Conservation (phyloP, 2,888 invertebrate genomes). For the Conomelus anceps region DNA sequence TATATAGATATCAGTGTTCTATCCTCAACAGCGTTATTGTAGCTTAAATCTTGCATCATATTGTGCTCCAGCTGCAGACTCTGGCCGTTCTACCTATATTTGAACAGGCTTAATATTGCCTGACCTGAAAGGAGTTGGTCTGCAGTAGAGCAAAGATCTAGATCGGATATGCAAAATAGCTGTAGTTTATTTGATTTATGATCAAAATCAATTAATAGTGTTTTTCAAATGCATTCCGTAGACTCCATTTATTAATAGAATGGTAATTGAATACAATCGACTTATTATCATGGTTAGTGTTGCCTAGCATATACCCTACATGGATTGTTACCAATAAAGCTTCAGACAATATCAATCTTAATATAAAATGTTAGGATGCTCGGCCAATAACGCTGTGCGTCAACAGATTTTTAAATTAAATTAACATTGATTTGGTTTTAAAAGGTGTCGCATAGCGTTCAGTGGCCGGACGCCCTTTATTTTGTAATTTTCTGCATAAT, state of each 20-base stretch:
- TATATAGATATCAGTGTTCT: neutral
- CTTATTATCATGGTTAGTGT: neutral
- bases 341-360: no score
- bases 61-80: neutral
- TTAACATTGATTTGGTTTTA: no score
- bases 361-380: no score
- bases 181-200: neutral
- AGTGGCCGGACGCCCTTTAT: no score
- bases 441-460: no score
- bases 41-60: neutral
- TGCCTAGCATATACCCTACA: neutral
- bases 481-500: no score
- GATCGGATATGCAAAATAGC: neutral
- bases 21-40: neutral
- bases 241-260: neutral
- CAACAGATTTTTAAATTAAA: no score
- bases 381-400: no score
- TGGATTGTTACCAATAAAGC: neutral
- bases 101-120: neutral
- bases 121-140: neutral
- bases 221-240: neutral
- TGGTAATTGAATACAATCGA: neutral
- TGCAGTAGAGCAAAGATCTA: neutral
- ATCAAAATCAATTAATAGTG: neutral
- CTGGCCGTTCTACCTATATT: neutral